These are phyloP conservation scores for Tineola bisselliella DNA, from an alignment of 2,888 invertebrate genomes.

Conservation along the genomic window DNA sequence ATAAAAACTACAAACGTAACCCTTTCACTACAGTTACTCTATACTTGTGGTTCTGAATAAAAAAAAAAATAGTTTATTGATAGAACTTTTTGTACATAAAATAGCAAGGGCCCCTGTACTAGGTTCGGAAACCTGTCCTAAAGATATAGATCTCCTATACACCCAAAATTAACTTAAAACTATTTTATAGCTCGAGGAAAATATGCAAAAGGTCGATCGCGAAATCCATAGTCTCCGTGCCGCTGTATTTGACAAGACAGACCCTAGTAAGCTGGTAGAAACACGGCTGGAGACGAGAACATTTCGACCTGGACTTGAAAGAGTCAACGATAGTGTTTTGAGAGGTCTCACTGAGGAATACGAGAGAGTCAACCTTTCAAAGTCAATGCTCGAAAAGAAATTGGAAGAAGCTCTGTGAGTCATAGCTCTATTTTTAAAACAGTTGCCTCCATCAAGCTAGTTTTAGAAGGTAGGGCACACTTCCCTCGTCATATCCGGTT, in stretches of 20 bases:
- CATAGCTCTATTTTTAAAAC: no score
- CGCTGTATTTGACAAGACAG: conserved; percentile 79
- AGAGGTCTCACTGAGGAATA: conserved; percentile 79
- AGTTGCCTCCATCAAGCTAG: no score
- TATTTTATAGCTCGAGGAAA: conserved; percentile 71
- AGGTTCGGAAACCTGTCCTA: no score
- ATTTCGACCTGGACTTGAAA: conserved; percentile 80
- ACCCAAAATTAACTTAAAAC: not conserved
- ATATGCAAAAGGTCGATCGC: conserved; percentile 79
- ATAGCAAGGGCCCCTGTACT: no score
- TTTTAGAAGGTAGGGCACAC: not conserved
- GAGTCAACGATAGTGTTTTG: conserved; percentile 50
- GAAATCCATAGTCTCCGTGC: conserved; percentile 82
- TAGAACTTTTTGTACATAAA: no score
- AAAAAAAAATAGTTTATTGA: no score
- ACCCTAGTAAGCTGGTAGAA: conserved; percentile 84
- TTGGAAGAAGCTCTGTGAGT: conserved; percentile 75
- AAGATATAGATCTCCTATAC: no score
- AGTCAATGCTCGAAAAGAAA: conserved; percentile 71
- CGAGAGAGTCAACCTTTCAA: conserved; percentile 73
- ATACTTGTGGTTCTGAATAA: no score
- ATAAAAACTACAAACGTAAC: no score
- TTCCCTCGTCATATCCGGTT: no score
- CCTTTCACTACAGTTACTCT: no score
- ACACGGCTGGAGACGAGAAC: conserved; percentile 86